Conservation (phyloP, 2,888 invertebrate species). For the Cremastobaeus sp. region DNA sequence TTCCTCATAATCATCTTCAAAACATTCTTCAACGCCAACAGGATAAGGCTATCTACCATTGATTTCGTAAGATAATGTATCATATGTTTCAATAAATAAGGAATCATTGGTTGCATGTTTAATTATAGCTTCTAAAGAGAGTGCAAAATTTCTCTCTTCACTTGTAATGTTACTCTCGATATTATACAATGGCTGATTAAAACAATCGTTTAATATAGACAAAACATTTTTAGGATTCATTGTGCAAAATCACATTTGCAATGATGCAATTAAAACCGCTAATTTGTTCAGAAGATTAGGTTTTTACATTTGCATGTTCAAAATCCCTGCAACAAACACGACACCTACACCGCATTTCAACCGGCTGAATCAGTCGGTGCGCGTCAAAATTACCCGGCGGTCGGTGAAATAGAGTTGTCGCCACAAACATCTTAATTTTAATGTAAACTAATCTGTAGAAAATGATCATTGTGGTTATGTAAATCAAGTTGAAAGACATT, state of each 20-base stretch:
- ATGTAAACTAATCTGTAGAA: too few relatives aligned
- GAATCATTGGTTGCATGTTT: conserved; percentile 16
- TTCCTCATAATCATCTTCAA: conserved; percentile 14
- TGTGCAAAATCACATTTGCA: not conserved
- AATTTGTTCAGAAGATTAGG: too few relatives aligned
- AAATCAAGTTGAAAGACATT: too few relatives aligned
- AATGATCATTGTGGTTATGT: too few relatives aligned
- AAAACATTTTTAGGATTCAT: conserved; percentile 26
- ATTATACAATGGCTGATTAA: conserved; percentile 7
- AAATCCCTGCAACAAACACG: too few relatives aligned
- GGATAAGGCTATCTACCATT: not conserved
- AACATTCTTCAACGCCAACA: conserved; percentile 8
- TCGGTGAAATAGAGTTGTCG: too few relatives aligned
- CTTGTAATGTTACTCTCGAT: conserved; percentile 4
- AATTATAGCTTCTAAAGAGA: conserved; percentile 2
- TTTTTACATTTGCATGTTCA: too few relatives aligned
- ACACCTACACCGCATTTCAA: too few relatives aligned
- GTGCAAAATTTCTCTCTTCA: conserved; percentile 9
- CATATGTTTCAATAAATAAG: conserved; percentile 17
- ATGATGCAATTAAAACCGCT: conserved; percentile 1
- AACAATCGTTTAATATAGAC: not conserved
- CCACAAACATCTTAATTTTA: too few relatives aligned
- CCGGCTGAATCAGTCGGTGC: too few relatives aligned
- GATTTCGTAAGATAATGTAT: not conserved
- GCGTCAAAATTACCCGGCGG: too few relatives aligned